Evolutionary conservation across 23 tunicate genomes (phyloP).

Genomic region (Styela plicata): DNA sequence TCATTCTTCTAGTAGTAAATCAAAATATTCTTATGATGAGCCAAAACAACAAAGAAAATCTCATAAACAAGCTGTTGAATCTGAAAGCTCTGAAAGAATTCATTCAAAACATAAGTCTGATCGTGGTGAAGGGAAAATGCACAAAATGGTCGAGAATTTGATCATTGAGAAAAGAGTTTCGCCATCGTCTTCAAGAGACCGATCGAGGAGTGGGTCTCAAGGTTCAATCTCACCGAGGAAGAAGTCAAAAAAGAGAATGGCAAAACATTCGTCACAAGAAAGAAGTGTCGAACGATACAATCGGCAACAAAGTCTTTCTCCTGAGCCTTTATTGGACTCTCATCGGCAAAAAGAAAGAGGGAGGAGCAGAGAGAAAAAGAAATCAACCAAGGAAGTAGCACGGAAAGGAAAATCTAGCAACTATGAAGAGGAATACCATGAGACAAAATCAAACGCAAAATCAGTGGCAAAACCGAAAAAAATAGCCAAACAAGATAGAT

Average conservation of each 20-base stretch:
- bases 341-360: slow-evolving; percentile 14
- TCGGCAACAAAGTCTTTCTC: slow-evolving; percentile 1
- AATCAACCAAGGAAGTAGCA: neutral
- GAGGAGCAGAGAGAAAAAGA: slow-evolving; percentile 20
- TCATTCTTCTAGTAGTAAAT: slow-evolving; percentile 1
- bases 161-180: slow-evolving; percentile 13
- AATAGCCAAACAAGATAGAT: neutral
- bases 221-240: slow-evolving; percentile 15
- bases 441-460: neutral
- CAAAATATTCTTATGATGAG: neutral
- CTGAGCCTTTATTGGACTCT: neutral
- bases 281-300: neutral
- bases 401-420: neutral
- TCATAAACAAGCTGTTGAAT: neutral
- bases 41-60: neutral
- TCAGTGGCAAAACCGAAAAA: slow-evolving; percentile 1
- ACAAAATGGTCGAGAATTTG: slow-evolving; percentile 1
- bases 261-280: slow-evolving; percentile 3
- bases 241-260: slow-evolving; percentile 8
- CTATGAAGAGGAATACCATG: neutral
- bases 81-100: neutral
- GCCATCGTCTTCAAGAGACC: neutral
- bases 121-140: slow-evolving; percentile 1
- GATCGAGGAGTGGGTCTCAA: neutral
- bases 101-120: slow-evolving; percentile 23